Evolutionary conservation across 92 coral and sea anemone species (phyloP).

Genomic region (Parazoanthus atlanticus): DNA sequence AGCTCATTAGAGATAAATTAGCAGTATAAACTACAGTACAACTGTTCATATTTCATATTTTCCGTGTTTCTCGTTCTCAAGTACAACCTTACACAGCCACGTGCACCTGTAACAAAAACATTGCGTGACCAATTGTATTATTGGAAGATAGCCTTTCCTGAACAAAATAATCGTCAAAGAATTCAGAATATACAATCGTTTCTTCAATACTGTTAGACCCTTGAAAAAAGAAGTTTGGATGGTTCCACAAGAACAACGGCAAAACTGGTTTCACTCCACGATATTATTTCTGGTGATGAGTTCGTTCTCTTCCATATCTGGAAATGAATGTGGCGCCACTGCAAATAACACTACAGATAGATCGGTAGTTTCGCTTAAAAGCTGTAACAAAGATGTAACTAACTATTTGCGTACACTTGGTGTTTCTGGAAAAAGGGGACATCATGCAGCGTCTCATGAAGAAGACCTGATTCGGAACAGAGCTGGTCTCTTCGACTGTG

Average conservation of each 20-base stretch:
- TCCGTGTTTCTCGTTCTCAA: no score
- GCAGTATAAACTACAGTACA: no score
- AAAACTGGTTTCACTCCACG: background rate
- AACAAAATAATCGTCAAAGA: no score
- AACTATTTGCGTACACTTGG: slow-evolving; percentile 44
- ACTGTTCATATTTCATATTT: no score
- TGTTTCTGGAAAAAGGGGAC: slow-evolving; percentile 30
- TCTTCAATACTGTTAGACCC: no score
- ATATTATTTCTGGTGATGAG: slow-evolving; percentile 9
- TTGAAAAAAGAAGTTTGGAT: background rate
- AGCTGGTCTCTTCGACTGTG: slow-evolving; percentile 2
- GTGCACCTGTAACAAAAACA: no score
- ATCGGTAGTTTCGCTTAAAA: slow-evolving; percentile 22
- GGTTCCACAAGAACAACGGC: background rate
- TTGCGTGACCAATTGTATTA: no score
- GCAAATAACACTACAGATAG: background rate
- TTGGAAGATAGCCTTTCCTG: no score
- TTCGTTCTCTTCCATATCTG: slow-evolving; percentile 49
- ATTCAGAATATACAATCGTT: no score
- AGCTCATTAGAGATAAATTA: no score
- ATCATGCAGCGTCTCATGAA: slow-evolving; percentile 23
- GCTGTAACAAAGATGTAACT: slow-evolving; percentile 45
- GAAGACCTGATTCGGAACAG: slow-evolving; percentile 39
- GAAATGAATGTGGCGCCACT: slow-evolving; percentile 7
- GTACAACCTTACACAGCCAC: no score